phyloP scores from a whole-genome alignment of 2,113 vertebrate species.

The Vombatus ursinus region DNA sequence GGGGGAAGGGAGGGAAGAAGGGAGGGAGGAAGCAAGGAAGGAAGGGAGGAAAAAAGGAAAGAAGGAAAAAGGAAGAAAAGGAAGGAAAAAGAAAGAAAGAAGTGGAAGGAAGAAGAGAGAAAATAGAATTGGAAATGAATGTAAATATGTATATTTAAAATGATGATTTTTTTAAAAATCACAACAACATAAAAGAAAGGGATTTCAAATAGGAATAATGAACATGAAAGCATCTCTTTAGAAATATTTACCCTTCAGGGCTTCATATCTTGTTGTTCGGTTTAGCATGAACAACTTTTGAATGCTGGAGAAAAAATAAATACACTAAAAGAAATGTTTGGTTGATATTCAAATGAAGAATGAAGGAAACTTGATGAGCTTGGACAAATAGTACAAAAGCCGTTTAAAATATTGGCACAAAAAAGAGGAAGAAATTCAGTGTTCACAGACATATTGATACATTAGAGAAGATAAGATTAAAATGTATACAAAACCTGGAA shows the following conservation, averaged over 20 bases:
- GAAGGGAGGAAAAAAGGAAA: not conserved
- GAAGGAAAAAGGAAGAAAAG: too few species aligned
- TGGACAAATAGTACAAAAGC: not conserved
- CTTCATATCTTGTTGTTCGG: conserved; percentile 31
- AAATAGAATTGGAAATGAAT: not conserved
- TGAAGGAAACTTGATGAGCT: not conserved
- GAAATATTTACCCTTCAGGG: not conserved
- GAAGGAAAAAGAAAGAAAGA: not conserved
- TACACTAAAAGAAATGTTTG: not conserved
- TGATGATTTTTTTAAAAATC: not conserved
- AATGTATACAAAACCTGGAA: not conserved
- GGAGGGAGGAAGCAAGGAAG: not conserved
- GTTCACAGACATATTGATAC: too few species aligned
- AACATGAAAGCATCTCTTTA: not conserved
- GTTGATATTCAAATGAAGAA: not conserved
- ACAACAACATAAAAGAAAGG: not conserved
- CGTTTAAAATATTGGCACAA: not conserved
- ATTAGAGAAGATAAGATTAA: not conserved
- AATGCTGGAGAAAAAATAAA: not conserved
- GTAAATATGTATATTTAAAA: not conserved
- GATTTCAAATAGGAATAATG: not conserved
- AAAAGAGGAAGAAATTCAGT: not conserved
- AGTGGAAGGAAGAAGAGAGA: not conserved
- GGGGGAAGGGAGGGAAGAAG: not conserved
- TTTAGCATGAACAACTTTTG: not conserved